Conservation (phyloP, 2,888 invertebrate species). For the Diogma glabrata region DNA sequence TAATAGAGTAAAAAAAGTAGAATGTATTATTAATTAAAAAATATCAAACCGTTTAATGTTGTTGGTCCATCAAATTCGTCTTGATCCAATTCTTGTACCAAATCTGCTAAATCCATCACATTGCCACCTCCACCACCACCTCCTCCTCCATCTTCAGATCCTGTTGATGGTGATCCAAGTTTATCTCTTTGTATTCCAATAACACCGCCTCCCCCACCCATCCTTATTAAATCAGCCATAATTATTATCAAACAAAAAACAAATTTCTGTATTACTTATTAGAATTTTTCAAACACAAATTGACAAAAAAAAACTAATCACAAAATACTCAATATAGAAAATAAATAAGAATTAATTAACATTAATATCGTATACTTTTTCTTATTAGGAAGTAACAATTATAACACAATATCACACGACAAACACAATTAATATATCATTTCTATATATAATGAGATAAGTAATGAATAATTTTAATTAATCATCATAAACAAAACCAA, state of each 20-base stretch:
- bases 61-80: conserved; percentile 56
- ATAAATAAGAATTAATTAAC: too few relatives aligned
- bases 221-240: conserved; percentile 62
- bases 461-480: conserved; percentile 6
- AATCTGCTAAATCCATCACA: conserved; percentile 43
- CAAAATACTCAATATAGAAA: too few relatives aligned
- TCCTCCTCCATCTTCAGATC: conserved; percentile 69
- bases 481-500: conserved; percentile 1
- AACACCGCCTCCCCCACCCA: conserved; percentile 42
- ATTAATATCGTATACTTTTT: too few relatives aligned
- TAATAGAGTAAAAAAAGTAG: neutral
- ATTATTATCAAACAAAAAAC: conserved; percentile 10
- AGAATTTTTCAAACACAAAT: conserved; percentile 1
- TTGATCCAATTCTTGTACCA: conserved; percentile 52
- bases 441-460: too few relatives aligned
- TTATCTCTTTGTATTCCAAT: conserved; percentile 60
- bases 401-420: too few relatives aligned
- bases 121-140: conserved; percentile 32
- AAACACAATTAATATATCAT: too few relatives aligned
- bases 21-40: conserved; percentile 7
- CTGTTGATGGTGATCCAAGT: conserved; percentile 72
- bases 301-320: neutral
- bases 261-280: neutral
- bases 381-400: too few relatives aligned
- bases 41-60: conserved; percentile 44